phyloP scores from a whole-genome alignment of 2,797 vertebrate species.

The Pteronotus mesoamericanus region DNA sequence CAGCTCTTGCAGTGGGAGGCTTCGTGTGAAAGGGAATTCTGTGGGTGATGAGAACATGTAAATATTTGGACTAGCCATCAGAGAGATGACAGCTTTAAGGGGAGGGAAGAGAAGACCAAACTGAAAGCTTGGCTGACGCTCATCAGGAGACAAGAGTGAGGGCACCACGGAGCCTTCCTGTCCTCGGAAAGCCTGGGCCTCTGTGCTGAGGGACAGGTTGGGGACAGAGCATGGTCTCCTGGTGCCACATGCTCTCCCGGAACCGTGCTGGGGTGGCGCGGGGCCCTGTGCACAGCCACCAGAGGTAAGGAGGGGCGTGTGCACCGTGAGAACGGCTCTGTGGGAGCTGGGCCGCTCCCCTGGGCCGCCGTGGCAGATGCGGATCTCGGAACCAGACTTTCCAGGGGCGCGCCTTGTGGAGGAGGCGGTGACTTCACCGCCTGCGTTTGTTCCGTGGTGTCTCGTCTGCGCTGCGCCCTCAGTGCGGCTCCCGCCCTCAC shows the following conservation, averaged over 20 bases:
- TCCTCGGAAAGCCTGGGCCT: neutral
- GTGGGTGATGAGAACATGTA: neutral
- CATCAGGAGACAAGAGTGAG: neutral
- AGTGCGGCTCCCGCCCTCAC: rapidly evolving
- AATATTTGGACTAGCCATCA: neutral
- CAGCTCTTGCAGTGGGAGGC: neutral
- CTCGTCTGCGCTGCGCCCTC: rapidly evolving
- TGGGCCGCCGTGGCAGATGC: neutral
- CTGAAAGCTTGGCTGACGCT: neutral
- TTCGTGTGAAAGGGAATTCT: neutral
- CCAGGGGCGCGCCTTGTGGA: neutral
- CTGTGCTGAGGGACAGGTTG: neutral
- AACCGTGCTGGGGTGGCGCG: neutral
- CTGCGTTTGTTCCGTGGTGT: neutral
- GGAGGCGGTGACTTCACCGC: rapidly evolving
- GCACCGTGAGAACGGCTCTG: neutral
- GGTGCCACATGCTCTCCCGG: neutral
- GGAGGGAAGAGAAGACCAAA: neutral
- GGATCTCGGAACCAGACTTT: neutral
- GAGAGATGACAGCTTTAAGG: neutral
- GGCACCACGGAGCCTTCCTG: neutral
- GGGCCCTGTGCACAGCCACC: neutral
- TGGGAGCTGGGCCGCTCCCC: neutral
- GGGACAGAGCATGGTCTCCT: neutral
- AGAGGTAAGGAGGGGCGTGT: neutral